A percentile compares a stretch with the other conserved stretches of the same genome.
These are phyloP conservation scores for Drosophila kepulauana DNA, from an alignment of 1,140 invertebrate genomes.

Conservation along the genomic window DNA sequence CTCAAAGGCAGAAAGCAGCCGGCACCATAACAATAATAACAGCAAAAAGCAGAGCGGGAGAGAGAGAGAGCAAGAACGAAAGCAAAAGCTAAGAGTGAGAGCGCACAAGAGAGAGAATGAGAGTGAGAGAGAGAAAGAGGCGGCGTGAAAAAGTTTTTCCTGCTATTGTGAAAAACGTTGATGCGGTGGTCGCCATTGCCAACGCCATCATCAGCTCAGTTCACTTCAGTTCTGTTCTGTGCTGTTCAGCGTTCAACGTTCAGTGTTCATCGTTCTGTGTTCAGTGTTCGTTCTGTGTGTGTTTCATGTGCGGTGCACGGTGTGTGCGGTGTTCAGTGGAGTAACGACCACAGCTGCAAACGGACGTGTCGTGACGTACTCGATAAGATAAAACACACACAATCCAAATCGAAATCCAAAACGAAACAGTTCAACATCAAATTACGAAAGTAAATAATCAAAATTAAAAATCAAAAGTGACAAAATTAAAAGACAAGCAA, in stretches of 20 bases:
- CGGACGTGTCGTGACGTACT: conserved; percentile 64
- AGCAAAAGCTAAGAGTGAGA: conserved; percentile 13
- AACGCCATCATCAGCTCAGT: conserved; percentile 34
- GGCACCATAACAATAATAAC: conserved; percentile 21
- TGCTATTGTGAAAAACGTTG: conserved; percentile 48
- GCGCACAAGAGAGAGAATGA: conserved; percentile 5
- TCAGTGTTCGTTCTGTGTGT: too few relatives aligned
- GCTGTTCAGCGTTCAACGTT: conserved; percentile 11
- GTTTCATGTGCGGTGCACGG: background rate
- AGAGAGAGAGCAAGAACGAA: conserved; percentile 9
- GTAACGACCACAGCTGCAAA: conserved; percentile 77
- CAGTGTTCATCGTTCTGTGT: background rate
- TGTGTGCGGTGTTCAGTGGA: conserved; percentile 56
- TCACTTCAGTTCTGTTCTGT: conserved; percentile 3
- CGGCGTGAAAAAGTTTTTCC: conserved; percentile 54
- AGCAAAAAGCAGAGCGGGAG: background rate
- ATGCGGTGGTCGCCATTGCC: conserved; percentile 43
- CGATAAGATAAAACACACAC: conserved; percentile 2
- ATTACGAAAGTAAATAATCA: background rate
- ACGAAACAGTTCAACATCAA: conserved; percentile 8
- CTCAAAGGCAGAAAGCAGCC: conserved; percentile 11
- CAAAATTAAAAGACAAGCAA: conserved; percentile 21
- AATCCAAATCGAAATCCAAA: background rate
- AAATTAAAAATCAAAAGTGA: background rate
- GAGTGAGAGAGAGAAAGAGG: conserved; percentile 15